Conservation (phyloP, 1,140 invertebrate species). For the Metaphire vulgaris region DNA sequence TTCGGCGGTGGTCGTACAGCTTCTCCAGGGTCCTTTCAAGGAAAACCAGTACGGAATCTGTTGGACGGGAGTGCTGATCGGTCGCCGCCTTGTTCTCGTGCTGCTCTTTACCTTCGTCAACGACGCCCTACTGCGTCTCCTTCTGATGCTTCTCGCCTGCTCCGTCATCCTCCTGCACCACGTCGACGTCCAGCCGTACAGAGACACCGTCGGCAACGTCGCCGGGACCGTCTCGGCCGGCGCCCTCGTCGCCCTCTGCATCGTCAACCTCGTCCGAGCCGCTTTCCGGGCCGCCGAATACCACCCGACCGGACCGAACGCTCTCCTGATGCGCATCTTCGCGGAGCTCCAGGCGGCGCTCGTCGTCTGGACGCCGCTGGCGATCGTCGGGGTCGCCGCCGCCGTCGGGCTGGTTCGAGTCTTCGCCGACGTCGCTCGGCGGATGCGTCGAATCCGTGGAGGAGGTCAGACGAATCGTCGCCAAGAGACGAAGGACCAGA, state of each 20-base stretch:
- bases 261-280: no score
- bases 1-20: slow-evolving; percentile 4
- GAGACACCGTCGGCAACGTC: slow-evolving; percentile 9
- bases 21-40: slow-evolving; percentile 27
- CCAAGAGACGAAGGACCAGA: no score
- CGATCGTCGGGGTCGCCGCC: no score
- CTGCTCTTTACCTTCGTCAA: slow-evolving; percentile 25
- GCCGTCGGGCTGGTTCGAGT: no score
- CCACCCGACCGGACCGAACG: slow-evolving; percentile 17
- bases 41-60: slow-evolving; percentile 10
- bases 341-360: slow-evolving; percentile 22
- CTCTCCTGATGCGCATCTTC: slow-evolving; percentile 20
- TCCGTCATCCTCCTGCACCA: no score
- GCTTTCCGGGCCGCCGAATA: no score
- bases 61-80: slow-evolving; percentile 26
- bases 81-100: slow-evolving; percentile 23
- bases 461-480: neutral
- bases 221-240: slow-evolving; percentile 17
- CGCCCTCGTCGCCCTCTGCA: slow-evolving; percentile 16
- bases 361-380: slow-evolving; percentile 20
- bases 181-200: no score
- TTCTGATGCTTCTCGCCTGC: slow-evolving; percentile 22
- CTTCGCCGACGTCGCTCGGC: no score
- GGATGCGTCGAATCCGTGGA: no score
- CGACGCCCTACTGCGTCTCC: slow-evolving; percentile 21